Base-by-base conservation (phyloP, 2,797 vertebrate species). In the Melanogrammus aeglefinus region DNA sequence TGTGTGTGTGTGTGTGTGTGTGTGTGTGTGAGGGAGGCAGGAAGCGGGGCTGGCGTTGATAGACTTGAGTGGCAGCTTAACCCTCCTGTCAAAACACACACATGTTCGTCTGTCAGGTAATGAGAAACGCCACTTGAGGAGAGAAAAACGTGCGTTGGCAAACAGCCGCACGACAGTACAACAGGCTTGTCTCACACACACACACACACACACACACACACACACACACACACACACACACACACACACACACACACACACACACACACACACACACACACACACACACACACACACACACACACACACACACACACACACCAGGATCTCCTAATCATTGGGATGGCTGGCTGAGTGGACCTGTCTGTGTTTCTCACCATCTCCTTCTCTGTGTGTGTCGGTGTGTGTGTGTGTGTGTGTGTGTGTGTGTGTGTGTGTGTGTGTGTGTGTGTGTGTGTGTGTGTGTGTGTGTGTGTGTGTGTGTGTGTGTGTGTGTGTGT, bases 51-150 rank as follows among this genome's bases (percentile, higher is more conserved):
- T 95, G 94, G 94, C 93, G 91, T 81, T 95, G 93, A 95, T 95
- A 92, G 93, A 96, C 94, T 94, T 96, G 95, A 96, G 93, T 96
- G 96, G 93, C 95, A 96, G 82, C 91, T 86, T 89, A 89, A 92
- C 35, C 93, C 85, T 88, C 83, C 92, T 93, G 94, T 96, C 94
- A 94, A 94, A 95, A 93, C 94, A 92, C 88, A 92, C 91, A 88
- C 81, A 84, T 24, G 86, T 83, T 86, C 86, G 88, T 57, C 51
- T 57, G 51, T 57, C 51, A 91, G 92, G 91, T 95, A 95, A 96
- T 95, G 95, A 95, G 92, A 92, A 94, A 92, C 80, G 84, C 92
- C 93, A 94, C 91, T 91, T 93, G 80, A 94, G 91, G 88, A 18
- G 9, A 18, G 21, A n/a, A 51, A 57, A 57, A 21, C 6, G 4